phyloP scores from a whole-genome alignment of 2,797 vertebrate species.

The Orientallactaga sibirica region DNA sequence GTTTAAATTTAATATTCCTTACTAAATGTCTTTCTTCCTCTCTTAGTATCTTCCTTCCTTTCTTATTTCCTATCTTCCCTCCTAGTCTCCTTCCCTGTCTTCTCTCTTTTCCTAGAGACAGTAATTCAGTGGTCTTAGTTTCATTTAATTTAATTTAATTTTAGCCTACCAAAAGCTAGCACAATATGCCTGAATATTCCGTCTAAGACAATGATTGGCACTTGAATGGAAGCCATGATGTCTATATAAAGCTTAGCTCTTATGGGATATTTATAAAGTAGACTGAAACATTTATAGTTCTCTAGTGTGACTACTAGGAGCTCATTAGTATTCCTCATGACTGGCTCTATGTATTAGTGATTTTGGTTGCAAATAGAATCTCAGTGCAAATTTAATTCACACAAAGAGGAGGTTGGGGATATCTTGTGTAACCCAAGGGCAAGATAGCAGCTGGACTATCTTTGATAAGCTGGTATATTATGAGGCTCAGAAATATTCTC shows the following conservation, averaged over 20 bases:
- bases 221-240: conserved; percentile 48
- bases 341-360: background rate
- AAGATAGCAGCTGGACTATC: background rate
- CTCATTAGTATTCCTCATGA: conserved; percentile 52
- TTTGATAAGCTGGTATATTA: background rate
- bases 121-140: background rate
- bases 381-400: conserved; percentile 56
- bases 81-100: too few relatives aligned
- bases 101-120: background rate
- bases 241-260: conserved; percentile 41
- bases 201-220: conserved; percentile 40
- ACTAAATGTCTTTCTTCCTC: background rate
- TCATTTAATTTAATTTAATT: conserved; percentile 35
- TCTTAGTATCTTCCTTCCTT: background rate
- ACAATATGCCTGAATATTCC: background rate
- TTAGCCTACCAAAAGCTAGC: conserved; percentile 5
- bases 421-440: background rate
- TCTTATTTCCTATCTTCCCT: too few relatives aligned
- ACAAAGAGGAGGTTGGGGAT: background rate
- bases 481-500: background rate
- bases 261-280: conserved; percentile 44
- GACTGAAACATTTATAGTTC: conserved; percentile 57
- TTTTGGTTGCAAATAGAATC: conserved; percentile 39
- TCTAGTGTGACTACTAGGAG: conserved; percentile 44
- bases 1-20: conserved; percentile 9